A percentile compares a stretch with the other conserved stretches of the same genome.
These are phyloP conservation scores for Panopea generosa DNA, from an alignment of 2,888 invertebrate species.

Conservation along the genomic window DNA sequence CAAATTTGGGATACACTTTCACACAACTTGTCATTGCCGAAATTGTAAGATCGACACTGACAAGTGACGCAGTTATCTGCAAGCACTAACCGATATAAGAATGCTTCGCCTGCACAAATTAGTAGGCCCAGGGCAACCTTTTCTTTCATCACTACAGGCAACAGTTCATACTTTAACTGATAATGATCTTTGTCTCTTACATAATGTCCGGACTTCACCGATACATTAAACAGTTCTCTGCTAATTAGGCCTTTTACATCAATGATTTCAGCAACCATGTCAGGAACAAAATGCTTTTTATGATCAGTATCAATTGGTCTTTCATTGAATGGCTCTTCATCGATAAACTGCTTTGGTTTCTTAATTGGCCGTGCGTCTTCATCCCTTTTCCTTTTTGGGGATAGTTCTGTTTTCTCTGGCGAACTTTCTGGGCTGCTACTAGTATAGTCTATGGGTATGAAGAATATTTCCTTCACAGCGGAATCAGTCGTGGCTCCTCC, in stretches of 20 bases:
- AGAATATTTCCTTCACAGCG: constrained; percentile 38
- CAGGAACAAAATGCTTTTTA: constrained; percentile 37
- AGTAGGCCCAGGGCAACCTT: constrained; percentile 25
- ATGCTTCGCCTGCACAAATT: constrained; percentile 28
- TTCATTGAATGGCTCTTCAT: constrained; percentile 21
- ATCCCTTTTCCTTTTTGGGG: constrained; percentile 19
- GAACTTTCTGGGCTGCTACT: constrained; percentile 30
- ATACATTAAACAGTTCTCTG: constrained; percentile 32
- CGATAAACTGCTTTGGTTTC: constrained; percentile 22
- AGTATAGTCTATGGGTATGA: constrained; percentile 27
- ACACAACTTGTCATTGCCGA: constrained; percentile 15
- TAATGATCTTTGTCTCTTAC: constrained; percentile 24
- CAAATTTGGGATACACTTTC: constrained; percentile 17
- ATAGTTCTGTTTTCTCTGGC: constrained; percentile 28
- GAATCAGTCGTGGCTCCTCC: constrained; percentile 34
- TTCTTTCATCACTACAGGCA: constrained; percentile 22
- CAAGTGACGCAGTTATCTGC: constrained; percentile 16
- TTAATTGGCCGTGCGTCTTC: constrained; percentile 26
- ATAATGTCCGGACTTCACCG: constrained; percentile 26
- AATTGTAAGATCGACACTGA: constrained; percentile 13
- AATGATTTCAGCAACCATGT: constrained; percentile 36
- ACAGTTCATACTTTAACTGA: constrained; percentile 26
- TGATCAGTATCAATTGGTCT: constrained; percentile 22
- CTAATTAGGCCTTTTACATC: constrained; percentile 29
- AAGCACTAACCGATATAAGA: constrained; percentile 16